Evolutionary conservation across 2,888 invertebrate species (phyloP).

Genomic region (Drosophila paranaensis): DNA sequence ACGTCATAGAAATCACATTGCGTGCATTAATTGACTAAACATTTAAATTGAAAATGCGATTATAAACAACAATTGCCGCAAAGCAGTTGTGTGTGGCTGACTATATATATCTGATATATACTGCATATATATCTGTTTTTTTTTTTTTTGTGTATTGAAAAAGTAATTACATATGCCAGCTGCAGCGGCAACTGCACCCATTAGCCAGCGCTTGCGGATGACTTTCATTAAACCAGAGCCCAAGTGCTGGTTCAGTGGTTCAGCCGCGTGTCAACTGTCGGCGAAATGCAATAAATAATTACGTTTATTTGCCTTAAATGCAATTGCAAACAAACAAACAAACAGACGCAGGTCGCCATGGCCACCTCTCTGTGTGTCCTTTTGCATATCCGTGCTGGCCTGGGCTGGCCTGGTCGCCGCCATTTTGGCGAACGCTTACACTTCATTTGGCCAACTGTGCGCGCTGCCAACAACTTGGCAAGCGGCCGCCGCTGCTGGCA

Average conservation of each 20-base stretch:
- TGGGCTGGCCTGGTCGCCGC: constrained; percentile 20
- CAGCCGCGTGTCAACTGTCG: constrained; percentile 53
- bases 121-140: too few species aligned
- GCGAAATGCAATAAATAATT: constrained; percentile 77
- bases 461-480: constrained; percentile 19
- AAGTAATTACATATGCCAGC: constrained; percentile 59
- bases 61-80: constrained; percentile 58
- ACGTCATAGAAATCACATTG: constrained; percentile 41
- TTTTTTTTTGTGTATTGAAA: constrained; percentile 32
- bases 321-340: constrained; percentile 72
- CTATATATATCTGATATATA: too few species aligned
- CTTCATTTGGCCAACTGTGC: constrained; percentile 66
- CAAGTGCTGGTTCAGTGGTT: constrained; percentile 33
- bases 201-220: constrained; percentile 32
- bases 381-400: constrained; percentile 51
- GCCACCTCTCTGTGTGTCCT: neutral
- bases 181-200: constrained; percentile 37
- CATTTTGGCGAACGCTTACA: constrained; percentile 59
- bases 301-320: constrained; percentile 76
- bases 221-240: constrained; percentile 45
- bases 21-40: constrained; percentile 69
- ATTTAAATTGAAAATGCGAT: constrained; percentile 74
- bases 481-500: constrained; percentile 30
- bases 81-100: constrained; percentile 1
- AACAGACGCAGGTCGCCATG: constrained; percentile 30